Evolutionary conservation across 2,888 invertebrate species (phyloP).

Genomic region (Clusia tigrina): DNA sequence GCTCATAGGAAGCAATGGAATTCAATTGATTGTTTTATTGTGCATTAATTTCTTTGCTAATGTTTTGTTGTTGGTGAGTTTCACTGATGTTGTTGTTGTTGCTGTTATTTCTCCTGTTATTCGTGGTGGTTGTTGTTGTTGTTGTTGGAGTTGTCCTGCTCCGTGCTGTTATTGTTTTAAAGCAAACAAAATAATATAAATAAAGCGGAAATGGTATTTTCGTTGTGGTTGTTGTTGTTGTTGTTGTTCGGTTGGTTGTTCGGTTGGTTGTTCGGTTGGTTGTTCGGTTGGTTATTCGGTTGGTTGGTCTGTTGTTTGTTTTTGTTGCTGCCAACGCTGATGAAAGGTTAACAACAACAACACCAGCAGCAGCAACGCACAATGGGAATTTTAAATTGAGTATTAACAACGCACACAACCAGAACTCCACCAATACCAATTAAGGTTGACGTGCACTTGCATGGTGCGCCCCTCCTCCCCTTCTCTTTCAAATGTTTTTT

Average conservation of each 20-base stretch:
- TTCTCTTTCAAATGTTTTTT: background rate
- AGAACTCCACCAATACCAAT: too few relatives aligned
- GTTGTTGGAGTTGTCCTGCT: slow-evolving; percentile 9
- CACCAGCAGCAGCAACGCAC: background rate
- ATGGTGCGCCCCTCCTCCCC: too few relatives aligned
- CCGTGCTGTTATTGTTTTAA: slow-evolving; percentile 50
- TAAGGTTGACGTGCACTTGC: too few relatives aligned
- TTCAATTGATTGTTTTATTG: slow-evolving; percentile 61
- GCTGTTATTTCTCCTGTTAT: slow-evolving; percentile 19
- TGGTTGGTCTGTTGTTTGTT: too few relatives aligned
- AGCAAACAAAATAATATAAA: slow-evolving; percentile 38
- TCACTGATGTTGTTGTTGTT: slow-evolving; percentile 20
- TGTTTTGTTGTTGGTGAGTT: slow-evolving; percentile 14
- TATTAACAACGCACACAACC: slow-evolving; percentile 1
- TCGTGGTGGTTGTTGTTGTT: slow-evolving; percentile 9
- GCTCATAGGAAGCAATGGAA: slow-evolving; percentile 48
- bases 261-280: too few relatives aligned
- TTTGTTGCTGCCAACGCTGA: too few relatives aligned
- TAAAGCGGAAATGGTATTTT: slow-evolving; percentile 53
- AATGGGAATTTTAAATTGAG: slow-evolving; percentile 18
- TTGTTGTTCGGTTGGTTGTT: slow-evolving; percentile 18
- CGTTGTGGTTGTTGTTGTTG: slow-evolving; percentile 25
- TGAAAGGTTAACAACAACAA: slow-evolving; percentile 11
- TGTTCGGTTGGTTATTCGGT: too few relatives aligned
- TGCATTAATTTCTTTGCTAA: slow-evolving; percentile 48